These are phyloP conservation scores for Diachasma alloeum DNA, from an alignment of 1,140 invertebrate genomes.

Conservation along the genomic window DNA sequence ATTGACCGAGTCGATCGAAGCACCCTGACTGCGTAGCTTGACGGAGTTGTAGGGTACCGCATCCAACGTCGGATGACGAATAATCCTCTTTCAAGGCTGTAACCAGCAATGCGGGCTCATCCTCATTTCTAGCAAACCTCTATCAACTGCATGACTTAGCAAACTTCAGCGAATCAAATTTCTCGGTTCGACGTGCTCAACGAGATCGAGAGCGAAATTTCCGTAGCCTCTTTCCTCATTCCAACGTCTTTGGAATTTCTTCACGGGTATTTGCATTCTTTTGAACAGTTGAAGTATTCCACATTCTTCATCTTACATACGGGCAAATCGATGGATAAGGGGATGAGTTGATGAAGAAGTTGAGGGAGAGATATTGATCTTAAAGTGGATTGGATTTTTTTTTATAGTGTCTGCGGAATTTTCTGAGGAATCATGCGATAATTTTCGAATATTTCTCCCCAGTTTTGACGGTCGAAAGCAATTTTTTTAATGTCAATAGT, in stretches of 20 bases:
- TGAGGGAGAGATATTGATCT: neutral
- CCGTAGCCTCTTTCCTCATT: neutral
- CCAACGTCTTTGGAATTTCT: neutral
- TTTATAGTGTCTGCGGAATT: too few relatives aligned
- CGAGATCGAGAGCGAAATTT: constrained; percentile 14
- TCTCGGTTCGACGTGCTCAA: constrained; percentile 1
- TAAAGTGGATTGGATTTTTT: neutral
- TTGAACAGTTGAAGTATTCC: neutral
- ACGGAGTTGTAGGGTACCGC: neutral
- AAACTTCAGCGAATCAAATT: constrained; percentile 18
- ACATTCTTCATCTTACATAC: neutral
- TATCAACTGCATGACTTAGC: constrained; percentile 3
- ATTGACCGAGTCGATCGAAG: too few relatives aligned
- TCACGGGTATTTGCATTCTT: neutral
- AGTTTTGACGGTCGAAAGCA: too few relatives aligned
- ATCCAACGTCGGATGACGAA: neutral
- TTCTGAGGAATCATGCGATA: too few relatives aligned
- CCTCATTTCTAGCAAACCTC: neutral
- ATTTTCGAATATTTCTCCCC: too few relatives aligned
- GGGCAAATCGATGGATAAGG: neutral
- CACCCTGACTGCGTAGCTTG: too few relatives aligned
- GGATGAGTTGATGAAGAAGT: neutral
- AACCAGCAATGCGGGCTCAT: neutral
- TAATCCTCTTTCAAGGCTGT: neutral
- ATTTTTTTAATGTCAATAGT: too few relatives aligned